Evolutionary conservation across 1,140 invertebrate genomes (phyloP), one percentile per base, ranked within the genome.

Genomic region (Drosophila persimilis): DNA sequence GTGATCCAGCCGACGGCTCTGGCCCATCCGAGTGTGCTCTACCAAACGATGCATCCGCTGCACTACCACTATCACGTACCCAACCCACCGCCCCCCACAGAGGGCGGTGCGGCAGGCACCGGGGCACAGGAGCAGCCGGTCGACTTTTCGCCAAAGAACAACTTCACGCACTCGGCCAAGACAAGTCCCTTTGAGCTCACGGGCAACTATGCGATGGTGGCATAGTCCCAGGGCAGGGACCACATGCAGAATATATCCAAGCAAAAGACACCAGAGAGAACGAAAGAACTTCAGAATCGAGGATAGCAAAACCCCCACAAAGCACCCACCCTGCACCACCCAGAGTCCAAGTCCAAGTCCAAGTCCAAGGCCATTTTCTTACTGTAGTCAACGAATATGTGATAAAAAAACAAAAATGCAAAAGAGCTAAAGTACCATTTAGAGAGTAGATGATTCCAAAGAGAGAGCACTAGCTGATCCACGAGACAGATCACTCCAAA

Each of bases 61-160:
- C 56, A 48, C 13, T 73, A 53, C 20, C 70, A 61, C 39, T 70
- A 59, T 22, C 35, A 39, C 35, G 20, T 20, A 3, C 26, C 15
- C 65, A 70, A 15, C 11, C n/a, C 20, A 44, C 31, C 35, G 35
- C 9, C 35, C 0, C 2, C 54, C 48, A 3, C 47, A 2, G 17
- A 57, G 7, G 45, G 13, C 15, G 11, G 57, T 35, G 45, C 35
- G 22, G 0, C 26, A 43, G 13, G n/a, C 31, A 11, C 15, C 45
- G 0, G 11, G n/a, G 54, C 65, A n/a, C 92, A 93, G 74, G 92
- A 93, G n/a, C 92, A 93, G 58, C 93, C 93, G 0, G 91, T 93
- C 11, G 93, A 93, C 66, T 93, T 93, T 56, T 93, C 93, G 50
- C 86, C 92, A 5, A 91, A 91, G 44, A 91, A 91, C 57, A 91